Evolutionary conservation across 1,140 invertebrate species (phyloP).

Genomic region (Bombus waltoni): DNA sequence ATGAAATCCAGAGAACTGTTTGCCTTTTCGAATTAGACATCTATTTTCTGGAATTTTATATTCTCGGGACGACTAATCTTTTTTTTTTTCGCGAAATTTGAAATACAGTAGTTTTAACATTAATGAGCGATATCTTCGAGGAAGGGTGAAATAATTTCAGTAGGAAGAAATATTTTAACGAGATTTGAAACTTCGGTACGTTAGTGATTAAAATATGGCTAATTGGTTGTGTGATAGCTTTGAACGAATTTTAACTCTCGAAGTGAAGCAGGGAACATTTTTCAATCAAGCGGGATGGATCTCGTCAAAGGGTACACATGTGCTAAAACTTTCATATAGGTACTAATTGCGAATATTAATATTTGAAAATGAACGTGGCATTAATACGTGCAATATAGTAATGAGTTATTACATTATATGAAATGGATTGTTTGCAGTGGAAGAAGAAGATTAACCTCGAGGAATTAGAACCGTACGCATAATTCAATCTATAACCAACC

Average conservation of each 20-base stretch:
- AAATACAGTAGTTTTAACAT: not conserved
- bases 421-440: not conserved
- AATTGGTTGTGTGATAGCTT: not conserved
- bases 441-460: not conserved
- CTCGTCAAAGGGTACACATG: not conserved
- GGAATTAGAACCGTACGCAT: not conserved
- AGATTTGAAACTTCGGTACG: not conserved
- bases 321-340: not conserved
- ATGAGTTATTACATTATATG: not conserved
- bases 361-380: not conserved
- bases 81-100: accelerated
- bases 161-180: not conserved
- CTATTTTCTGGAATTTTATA: too few species aligned
- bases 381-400: not conserved
- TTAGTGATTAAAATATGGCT: not conserved
- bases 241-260: not conserved
- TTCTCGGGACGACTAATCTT: too few species aligned
- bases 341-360: not conserved
- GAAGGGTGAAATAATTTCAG: not conserved
- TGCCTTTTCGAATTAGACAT: not conserved
- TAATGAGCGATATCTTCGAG: not conserved
- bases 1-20: not conserved
- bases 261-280: not conserved
- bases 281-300: not conserved
- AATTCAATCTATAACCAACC: not conserved